Evolutionary conservation across 2,113 vertebrate genomes (phyloP), one percentile per base, ranked within the genome.

Genomic region (Glaucomys volans): DNA sequence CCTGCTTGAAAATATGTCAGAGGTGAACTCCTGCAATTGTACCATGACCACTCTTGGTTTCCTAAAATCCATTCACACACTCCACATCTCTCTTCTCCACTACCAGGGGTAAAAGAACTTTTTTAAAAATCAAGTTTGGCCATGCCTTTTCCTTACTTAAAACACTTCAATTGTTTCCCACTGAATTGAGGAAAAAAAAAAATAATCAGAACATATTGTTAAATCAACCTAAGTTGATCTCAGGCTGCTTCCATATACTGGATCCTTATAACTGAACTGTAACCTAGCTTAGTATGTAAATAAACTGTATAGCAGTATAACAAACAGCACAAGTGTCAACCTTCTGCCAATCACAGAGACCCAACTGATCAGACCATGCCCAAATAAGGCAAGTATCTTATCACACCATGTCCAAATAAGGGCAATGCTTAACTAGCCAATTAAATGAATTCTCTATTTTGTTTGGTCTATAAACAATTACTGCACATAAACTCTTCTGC

Each of bases 71-170:
- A 20, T 80, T 18, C 22, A 13, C 11, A 71, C 1, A 28, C 2
- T 22, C n/a, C 8, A 11, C 37, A 40, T n/a, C 18, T 17, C 13
- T 77, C 5, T 37, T 2, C 50, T 71, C 8, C 5, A 40, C 5
- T 69, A 30, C n/a, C 13, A 50, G 14, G 9, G 5, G 6, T 24
- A 13, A 8, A 72, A 14, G 24, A 16, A 87, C 67, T 0, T 0
- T 88, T 87, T 64, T 57, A 40, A 67, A 9, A 74, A n/a, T 77
- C 89, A 69, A 44, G 10, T 83, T 42, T 98, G 22, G 5, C 47
- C 28, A 4, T 54, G 6, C 35, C 11, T 5, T 95, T 18, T 9
- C 32, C 14, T 82, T 94, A 4, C 42, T 93, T 86, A 59, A 91
- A 67, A 74, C 6, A 20, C 8, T 92, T 83, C 11, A 50, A 1